Base-by-base conservation (phyloP, 1,140 invertebrate species). In the Diabrotica virgifera region DNA sequence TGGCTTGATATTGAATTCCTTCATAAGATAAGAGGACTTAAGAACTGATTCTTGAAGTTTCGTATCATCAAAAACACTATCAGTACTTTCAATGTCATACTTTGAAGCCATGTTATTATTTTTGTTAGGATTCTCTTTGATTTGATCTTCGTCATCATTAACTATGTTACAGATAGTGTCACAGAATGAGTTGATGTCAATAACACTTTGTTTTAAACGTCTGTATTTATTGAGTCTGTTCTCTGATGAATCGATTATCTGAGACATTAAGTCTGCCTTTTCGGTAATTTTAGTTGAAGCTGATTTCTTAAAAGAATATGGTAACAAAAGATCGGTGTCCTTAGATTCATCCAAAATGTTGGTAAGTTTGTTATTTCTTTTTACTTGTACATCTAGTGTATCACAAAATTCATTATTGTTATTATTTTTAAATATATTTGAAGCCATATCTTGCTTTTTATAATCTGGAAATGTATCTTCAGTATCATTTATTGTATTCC, bases 11-110 rank as follows among this genome's bases (percentile, higher is more conserved):
- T 37, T 38, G 38, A 68, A 71, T 55, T 64, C 64, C 51, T 65
- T 71, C 50, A 55, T 69, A 36, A 71, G 40, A 59, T 55, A 71
- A 35, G 50, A 63, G 5, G 70, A 71, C 46, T 63, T 63, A 36
- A 69, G 51, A 55, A 71, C 66, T 10, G 59, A 66, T 3, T 71
- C 59, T 38, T 69, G 67, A 36, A 71, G 58, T 9, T 64, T 35
- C 12, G 62, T 52, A 6, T 62, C 62, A 10, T 67, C 62, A 11
- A 64, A 10, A 37, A 12, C 36, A 11, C 46, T 54, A n/a, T 13
- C 13, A n/a, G 52, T 5, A 11, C 9, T 53, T 53, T 53, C 14
- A 50, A 12, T 5, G 2, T 50, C 24, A 24, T 24, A 24, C 24
- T 24, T 24, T 24, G 24, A 24, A 24, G 24, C 4, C 24, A 24